Percentiles rank a stretch among this genome's conserved stretches.
These are phyloP conservation scores for Enhydra lutris DNA, from an alignment of 2,113 vertebrate genomes.

Conservation along the genomic window DNA sequence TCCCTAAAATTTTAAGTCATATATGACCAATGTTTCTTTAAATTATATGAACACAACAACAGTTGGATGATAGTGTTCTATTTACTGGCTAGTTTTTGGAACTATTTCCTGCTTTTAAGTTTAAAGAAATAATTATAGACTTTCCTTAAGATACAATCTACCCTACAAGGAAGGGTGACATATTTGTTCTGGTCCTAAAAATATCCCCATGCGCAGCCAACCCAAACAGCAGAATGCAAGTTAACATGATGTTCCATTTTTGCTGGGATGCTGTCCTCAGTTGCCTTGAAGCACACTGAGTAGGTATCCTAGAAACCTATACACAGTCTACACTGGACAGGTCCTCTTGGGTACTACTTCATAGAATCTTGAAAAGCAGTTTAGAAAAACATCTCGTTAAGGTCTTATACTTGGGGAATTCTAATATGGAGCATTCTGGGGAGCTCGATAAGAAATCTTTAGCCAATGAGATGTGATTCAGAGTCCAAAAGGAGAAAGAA, in stretches of 20 bases:
- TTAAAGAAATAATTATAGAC: conserved; percentile 7
- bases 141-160: not conserved
- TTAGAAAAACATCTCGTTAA: not conserved
- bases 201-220: not conserved
- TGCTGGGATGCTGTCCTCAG: not conserved
- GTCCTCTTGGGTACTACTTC: not conserved
- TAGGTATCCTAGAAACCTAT: not conserved
- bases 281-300: not conserved
- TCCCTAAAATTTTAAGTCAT: conserved; percentile 69
- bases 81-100: conserved; percentile 48
- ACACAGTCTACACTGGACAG: not conserved
- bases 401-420: not conserved
- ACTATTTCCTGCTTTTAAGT: conserved; percentile 37
- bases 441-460: not conserved
- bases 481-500: not conserved
- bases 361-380: not conserved
- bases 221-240: not conserved
- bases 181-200: conserved; percentile 34
- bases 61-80: conserved; percentile 76
- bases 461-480: not conserved
- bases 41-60: conserved; percentile 68
- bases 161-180: not conserved
- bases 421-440: not conserved
- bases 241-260: not conserved
- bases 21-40: conserved; percentile 64